A percentile compares a stretch with the other conserved stretches of the same genome.
phyloP scores from a whole-genome alignment of 2,113 vertebrate species.

The Morone saxatilis region DNA sequence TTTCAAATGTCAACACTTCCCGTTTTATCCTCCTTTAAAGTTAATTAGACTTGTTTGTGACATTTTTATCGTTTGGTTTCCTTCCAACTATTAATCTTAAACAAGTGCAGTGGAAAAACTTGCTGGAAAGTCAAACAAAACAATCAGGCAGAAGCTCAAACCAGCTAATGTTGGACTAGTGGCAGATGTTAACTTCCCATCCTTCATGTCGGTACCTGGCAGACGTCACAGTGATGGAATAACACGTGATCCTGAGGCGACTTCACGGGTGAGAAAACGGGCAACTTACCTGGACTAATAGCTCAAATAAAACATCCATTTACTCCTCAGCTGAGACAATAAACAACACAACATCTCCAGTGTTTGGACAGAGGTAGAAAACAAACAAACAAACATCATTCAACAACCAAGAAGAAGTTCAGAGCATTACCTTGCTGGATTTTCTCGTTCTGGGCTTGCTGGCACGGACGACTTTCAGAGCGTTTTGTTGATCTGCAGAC shows the following conservation, averaged over 20 bases:
- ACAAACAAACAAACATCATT: neutral
- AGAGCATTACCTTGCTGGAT: conserved; percentile 88
- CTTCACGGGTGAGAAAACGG: neutral
- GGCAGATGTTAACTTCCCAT: conserved; percentile 67
- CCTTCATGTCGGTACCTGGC: neutral
- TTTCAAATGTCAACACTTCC: neutral
- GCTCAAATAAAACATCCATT: neutral
- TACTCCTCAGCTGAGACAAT: neutral
- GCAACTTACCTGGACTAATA: too few species aligned
- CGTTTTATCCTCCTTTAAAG: neutral
- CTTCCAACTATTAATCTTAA: neutral
- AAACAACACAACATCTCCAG: too few species aligned
- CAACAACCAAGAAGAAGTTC: neutral
- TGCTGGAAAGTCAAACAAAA: conserved; percentile 55
- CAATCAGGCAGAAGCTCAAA: neutral
- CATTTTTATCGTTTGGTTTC: neutral
- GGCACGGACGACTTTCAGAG: conserved; percentile 88
- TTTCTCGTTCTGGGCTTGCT: conserved; percentile 90
- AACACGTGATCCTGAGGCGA: neutral
- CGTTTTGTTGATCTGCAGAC: conserved; percentile 87
- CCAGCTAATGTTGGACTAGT: neutral
- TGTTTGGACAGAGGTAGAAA: neutral
- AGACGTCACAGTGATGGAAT: neutral
- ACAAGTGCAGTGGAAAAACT: conserved; percentile 34
- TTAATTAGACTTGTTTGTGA: too few species aligned